Percentiles rank a stretch among this genome's conserved stretches.
phyloP scores from a whole-genome alignment of 2,113 vertebrate genomes.

The Propithecus coquereli region DNA sequence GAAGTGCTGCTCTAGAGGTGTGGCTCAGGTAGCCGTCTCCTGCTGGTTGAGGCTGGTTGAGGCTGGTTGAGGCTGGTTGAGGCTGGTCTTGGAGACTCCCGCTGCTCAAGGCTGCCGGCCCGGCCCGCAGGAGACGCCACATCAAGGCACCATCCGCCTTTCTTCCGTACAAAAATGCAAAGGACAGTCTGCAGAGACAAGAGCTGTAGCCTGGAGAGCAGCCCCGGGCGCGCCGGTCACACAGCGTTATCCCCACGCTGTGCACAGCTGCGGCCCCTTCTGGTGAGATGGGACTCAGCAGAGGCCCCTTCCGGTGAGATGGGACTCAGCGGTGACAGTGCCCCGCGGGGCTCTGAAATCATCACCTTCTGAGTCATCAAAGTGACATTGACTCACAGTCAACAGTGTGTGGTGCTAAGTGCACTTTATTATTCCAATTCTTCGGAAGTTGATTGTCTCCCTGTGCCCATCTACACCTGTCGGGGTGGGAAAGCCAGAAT shows the following conservation, averaged over 20 bases:
- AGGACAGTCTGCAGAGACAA: neutral
- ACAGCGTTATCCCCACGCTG: neutral
- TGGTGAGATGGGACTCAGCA: neutral
- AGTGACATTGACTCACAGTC: neutral
- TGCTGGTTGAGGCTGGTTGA: neutral
- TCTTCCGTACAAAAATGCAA: neutral
- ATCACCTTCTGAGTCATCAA: conserved; percentile 24
- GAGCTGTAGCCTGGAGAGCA: neutral
- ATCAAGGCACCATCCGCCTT: neutral
- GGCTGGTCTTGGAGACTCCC: neutral
- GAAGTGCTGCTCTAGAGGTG: neutral
- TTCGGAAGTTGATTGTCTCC: neutral
- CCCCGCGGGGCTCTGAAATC: neutral
- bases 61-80: no score
- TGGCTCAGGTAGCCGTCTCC: accelerated
- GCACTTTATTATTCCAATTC: neutral
- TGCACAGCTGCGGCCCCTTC: neutral
- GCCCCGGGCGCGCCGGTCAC: neutral
- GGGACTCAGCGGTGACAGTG: neutral
- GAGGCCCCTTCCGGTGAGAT: neutral
- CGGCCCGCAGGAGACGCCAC: neutral
- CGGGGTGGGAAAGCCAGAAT: neutral
- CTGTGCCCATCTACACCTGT: neutral
- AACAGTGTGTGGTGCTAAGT: neutral
- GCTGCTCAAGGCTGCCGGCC: neutral